Percentiles rank a stretch among this genome's conserved stretches.
These are phyloP conservation scores for Tenthredo notha DNA, from an alignment of 2,888 invertebrate species.

Conservation along the genomic window DNA sequence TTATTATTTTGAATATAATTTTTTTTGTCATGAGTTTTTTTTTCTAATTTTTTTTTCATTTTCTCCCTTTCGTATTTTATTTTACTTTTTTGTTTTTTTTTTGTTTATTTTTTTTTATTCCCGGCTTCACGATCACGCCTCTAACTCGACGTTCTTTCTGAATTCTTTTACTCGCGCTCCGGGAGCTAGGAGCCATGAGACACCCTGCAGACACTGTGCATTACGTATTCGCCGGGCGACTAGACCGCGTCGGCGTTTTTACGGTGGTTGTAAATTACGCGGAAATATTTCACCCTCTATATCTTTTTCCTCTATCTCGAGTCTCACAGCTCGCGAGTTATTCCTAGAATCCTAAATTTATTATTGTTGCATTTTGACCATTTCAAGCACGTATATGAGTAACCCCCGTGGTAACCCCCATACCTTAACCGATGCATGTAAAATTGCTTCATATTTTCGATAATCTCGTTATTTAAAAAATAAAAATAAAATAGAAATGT, in stretches of 20 bases:
- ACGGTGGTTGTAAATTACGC: slow-evolving; percentile 70
- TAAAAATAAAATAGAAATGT: not conserved
- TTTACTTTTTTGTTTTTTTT: not conserved
- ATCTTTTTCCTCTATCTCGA: slow-evolving; percentile 49
- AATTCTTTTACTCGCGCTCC: not conserved
- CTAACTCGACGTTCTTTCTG: slow-evolving; percentile 5
- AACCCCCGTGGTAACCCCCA: not conserved
- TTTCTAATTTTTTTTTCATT: not conserved
- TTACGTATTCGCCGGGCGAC: slow-evolving; percentile 68
- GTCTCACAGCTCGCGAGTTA: slow-evolving; percentile 33
- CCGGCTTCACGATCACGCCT: not conserved
- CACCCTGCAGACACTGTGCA: slow-evolving; percentile 55
- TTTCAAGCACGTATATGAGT: slow-evolving; percentile 70
- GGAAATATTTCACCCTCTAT: slow-evolving; percentile 69
- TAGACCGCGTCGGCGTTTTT: slow-evolving; percentile 61
- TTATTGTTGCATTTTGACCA: slow-evolving; percentile 68
- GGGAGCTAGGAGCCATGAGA: slow-evolving; percentile 26
- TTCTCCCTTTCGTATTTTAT: not conserved
- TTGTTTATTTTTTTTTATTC: not conserved
- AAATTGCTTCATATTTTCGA: not conserved
- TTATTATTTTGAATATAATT: too few relatives aligned
- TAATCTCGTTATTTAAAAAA: not conserved
- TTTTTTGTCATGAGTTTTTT: not conserved
- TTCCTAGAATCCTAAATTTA: slow-evolving; percentile 64
- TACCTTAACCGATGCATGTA: not conserved